These are phyloP conservation scores for Apotomis turbidana DNA, from an alignment of 2,888 invertebrate species.

Conservation along the genomic window DNA sequence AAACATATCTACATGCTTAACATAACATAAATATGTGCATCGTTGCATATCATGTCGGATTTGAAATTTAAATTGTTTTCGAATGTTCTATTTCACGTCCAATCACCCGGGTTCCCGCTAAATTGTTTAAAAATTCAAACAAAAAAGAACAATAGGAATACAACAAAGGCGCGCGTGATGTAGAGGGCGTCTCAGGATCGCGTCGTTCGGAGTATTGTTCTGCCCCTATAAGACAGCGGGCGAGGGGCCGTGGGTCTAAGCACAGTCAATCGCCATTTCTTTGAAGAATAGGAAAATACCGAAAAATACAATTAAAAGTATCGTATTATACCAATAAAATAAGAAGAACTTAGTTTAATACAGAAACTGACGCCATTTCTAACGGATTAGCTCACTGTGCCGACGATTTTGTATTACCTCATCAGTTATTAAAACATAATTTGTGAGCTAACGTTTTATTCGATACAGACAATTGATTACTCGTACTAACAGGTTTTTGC, in stretches of 20 bases:
- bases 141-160: constrained; percentile 66
- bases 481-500: neutral
- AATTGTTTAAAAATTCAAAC: constrained; percentile 61
- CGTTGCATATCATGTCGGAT: constrained; percentile 22
- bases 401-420: too few species aligned
- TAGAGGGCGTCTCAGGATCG: constrained; percentile 64
- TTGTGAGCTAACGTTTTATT: neutral
- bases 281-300: constrained; percentile 8
- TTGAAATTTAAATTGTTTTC: constrained; percentile 38
- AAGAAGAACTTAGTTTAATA: too few species aligned
- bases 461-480: neutral
- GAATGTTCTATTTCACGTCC: constrained; percentile 57
- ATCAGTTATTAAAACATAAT: too few species aligned
- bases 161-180: constrained; percentile 70
- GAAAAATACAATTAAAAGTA: neutral
- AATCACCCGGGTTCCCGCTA: constrained; percentile 58
- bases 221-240: constrained; percentile 55
- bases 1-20: constrained; percentile 35
- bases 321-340: neutral
- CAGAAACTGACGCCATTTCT: too few species aligned
- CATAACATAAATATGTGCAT: constrained; percentile 33
- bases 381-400: too few species aligned
- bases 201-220: constrained; percentile 62
- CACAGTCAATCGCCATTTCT: constrained; percentile 14
- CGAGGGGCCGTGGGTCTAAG: constrained; percentile 11